phyloP scores from a whole-genome alignment of 2,797 vertebrate species.

The Dromococcyx pavoninus region DNA sequence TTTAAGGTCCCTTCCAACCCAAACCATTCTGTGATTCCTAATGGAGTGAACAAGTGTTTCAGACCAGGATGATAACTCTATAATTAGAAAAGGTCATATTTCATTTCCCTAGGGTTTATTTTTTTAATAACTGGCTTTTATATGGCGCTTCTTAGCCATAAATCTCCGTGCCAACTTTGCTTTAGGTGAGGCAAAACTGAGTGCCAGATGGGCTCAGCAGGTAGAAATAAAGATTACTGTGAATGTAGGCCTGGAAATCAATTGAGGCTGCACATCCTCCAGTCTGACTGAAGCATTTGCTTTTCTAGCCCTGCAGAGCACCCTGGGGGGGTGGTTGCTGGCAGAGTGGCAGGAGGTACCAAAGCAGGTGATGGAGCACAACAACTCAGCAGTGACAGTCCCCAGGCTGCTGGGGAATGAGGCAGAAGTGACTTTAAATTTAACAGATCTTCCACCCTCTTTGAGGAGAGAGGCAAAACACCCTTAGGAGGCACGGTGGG shows the following conservation, averaged over 20 bases:
- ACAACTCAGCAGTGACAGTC: neutral
- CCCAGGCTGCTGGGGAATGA: neutral
- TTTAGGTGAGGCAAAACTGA: neutral
- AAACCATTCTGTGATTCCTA: no score
- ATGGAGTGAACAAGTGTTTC: neutral
- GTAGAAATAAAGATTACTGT: neutral
- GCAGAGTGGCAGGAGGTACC: neutral
- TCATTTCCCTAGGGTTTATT: neutral
- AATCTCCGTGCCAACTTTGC: neutral
- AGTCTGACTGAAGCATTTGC: neutral
- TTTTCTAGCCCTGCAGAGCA: neutral
- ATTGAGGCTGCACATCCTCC: neutral
- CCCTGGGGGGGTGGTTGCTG: neutral
- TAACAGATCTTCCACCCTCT: neutral
- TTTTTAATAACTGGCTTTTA: neutral
- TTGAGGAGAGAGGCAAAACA: neutral
- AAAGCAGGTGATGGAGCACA: neutral
- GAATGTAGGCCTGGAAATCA: neutral
- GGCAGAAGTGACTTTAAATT: neutral
- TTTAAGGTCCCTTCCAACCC: no score
- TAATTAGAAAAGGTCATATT: neutral
- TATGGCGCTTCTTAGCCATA: neutral
- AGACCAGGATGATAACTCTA: neutral
- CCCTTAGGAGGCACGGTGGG: no score
- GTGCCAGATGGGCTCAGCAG: neutral